Percentiles rank a stretch among this genome's conserved stretches.
Conservation (phyloP, 2,113 vertebrate genomes). For the Calidris pygmaea region DNA sequence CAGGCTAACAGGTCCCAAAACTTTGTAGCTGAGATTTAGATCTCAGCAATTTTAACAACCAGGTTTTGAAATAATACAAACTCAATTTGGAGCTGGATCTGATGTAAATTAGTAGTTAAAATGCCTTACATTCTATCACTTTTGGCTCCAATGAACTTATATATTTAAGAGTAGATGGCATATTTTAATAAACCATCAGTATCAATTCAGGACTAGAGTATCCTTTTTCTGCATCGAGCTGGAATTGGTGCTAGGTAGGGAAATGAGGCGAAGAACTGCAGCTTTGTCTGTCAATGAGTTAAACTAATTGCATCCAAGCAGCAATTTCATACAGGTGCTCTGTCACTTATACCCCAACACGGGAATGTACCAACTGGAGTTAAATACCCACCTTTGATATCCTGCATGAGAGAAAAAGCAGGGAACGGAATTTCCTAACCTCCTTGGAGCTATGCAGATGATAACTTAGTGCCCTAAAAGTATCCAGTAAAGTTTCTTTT, state of each 20-base stretch:
- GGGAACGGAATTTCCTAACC: not conserved
- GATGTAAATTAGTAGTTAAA: conserved; percentile 68
- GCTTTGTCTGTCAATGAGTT: not conserved
- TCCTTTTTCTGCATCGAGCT: conserved; percentile 33
- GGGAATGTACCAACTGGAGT: not conserved
- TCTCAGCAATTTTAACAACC: conserved; percentile 80
- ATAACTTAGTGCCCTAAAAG: not conserved
- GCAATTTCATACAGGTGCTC: not conserved
- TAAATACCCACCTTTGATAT: not conserved
- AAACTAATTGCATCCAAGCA: not conserved
- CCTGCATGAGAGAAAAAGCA: not conserved
- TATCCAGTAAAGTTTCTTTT: not conserved
- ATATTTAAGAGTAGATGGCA: conserved; percentile 40
- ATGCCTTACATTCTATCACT: conserved; percentile 19
- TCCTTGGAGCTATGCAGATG: not conserved
- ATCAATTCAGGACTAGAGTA: conserved; percentile 59
- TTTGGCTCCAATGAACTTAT: conserved; percentile 47
- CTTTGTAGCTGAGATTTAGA: conserved; percentile 76
- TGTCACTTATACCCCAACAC: not conserved
- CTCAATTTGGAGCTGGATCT: conserved; percentile 65
- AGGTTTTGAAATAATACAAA: conserved; percentile 78
- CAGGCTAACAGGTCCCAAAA: conserved; percentile 77
- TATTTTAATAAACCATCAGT: conserved; percentile 53
- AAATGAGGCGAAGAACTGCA: not conserved
- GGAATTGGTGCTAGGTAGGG: not conserved